phyloP scores from a whole-genome alignment of 2,113 vertebrate species.

The Chlorodrepanis virens region DNA sequence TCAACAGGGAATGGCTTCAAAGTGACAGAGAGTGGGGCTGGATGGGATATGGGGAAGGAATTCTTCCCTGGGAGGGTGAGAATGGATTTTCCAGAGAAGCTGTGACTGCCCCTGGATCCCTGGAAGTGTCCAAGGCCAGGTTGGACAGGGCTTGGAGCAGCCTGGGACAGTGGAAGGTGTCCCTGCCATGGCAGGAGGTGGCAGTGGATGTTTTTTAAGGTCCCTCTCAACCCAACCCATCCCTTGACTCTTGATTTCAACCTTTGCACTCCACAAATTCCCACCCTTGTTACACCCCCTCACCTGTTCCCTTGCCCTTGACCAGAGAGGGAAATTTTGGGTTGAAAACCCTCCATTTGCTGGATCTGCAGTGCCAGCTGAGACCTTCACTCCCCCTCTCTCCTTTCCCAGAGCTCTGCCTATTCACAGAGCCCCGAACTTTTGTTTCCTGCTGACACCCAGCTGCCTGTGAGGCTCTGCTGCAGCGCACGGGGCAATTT shows the following conservation, averaged over 20 bases:
- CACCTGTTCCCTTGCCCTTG: not conserved
- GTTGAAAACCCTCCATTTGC: not conserved
- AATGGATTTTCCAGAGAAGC: not conserved
- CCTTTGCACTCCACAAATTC: not conserved
- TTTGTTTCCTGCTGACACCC: slow-evolving; percentile 12
- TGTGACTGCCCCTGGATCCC: not conserved
- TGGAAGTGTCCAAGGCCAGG: not conserved
- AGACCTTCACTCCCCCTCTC: not conserved
- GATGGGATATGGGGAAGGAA: not conserved
- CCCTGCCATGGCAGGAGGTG: not conserved
- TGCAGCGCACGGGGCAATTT: not conserved
- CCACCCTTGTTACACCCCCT: not conserved
- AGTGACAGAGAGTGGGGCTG: not conserved
- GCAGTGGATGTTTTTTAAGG: not conserved
- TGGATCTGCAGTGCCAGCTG: not conserved
- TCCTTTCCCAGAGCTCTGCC: not conserved
- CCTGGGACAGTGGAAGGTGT: not conserved
- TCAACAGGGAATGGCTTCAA: not conserved
- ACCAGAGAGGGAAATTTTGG: not conserved
- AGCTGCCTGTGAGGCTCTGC: not conserved
- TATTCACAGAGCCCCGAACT: not conserved
- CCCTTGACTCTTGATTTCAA: not conserved
- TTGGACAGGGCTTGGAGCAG: fast-evolving
- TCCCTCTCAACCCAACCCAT: not conserved
- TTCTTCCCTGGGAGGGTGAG: not conserved